Evolutionary conservation across 2,797 vertebrate species (phyloP).

Genomic region (Odontamblyopus lacepedii): DNA sequence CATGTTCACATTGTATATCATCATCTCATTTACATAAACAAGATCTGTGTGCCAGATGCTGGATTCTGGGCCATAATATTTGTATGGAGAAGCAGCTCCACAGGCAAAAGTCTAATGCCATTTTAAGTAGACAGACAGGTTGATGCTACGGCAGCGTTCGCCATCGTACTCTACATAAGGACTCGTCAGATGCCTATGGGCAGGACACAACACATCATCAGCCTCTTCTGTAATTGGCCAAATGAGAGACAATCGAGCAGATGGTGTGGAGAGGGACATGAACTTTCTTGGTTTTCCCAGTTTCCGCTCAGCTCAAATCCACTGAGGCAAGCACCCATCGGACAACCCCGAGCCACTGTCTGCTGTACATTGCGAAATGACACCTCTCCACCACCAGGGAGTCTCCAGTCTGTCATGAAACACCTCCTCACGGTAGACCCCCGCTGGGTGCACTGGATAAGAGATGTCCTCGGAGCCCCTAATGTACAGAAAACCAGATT

Average conservation of each 20-base stretch:
- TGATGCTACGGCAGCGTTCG: slow-evolving; percentile 50
- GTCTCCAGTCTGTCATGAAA: slow-evolving; percentile 58
- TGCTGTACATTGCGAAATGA: slow-evolving; percentile 26
- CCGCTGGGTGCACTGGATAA: slow-evolving; percentile 50
- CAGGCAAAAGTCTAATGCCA: slow-evolving; percentile 30
- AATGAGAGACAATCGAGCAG: slow-evolving; percentile 66
- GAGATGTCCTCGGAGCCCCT: slow-evolving; percentile 65
- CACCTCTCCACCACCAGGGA: slow-evolving; percentile 28
- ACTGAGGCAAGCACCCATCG: slow-evolving; percentile 37
- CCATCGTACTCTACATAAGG: slow-evolving; percentile 46
- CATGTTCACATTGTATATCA: not conserved
- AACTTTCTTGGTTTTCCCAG: slow-evolving; percentile 40
- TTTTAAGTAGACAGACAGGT: slow-evolving; percentile 38
- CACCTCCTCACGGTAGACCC: slow-evolving; percentile 49
- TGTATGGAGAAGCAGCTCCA: slow-evolving; percentile 25
- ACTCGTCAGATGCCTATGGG: slow-evolving; percentile 56
- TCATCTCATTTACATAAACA: slow-evolving; percentile 2
- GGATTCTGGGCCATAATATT: slow-evolving; percentile 8
- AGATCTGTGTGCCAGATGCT: slow-evolving; percentile 10
- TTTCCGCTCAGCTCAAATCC: slow-evolving; percentile 33
- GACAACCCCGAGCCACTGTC: slow-evolving; percentile 29
- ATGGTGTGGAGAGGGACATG: slow-evolving; percentile 55
- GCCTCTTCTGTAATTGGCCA: slow-evolving; percentile 65
- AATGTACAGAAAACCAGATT: slow-evolving; percentile 91
- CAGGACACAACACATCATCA: slow-evolving; percentile 62